Percentiles rank a stretch among this genome's conserved stretches.
Evolutionary conservation across 2,113 vertebrate species (phyloP).

Genomic region (Callithrix jacchus): DNA sequence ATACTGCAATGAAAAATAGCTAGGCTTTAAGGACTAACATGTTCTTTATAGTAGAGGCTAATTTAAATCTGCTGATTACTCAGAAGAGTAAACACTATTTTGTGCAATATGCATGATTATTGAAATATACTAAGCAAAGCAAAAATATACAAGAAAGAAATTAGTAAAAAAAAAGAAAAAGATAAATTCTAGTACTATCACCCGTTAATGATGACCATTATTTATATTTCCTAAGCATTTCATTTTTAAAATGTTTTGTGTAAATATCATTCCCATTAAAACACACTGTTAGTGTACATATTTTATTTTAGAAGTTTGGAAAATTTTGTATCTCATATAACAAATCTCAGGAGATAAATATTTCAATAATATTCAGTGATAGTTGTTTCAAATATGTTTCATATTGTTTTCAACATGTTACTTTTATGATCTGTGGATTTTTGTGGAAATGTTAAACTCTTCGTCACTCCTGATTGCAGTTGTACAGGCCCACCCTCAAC

Average conservation of each 20-base stretch:
- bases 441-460: neutral
- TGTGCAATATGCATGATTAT: neutral
- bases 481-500: neutral
- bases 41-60: neutral
- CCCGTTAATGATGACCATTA: neutral
- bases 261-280: neutral
- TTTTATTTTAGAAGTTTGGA: neutral
- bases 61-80: neutral
- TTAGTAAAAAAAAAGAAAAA: neutral
- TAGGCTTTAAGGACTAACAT: neutral
- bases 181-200: neutral
- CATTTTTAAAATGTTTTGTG: neutral
- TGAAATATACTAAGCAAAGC: neutral
- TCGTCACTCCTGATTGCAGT: neutral
- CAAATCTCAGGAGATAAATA: neutral
- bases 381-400: neutral
- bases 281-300: neutral
- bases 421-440: neutral
- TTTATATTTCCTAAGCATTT: neutral
- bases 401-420: neutral
- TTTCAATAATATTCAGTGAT: neutral
- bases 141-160: neutral
- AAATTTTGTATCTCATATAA: neutral
- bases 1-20: neutral
- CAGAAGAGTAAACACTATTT: neutral